These are phyloP conservation scores for Glyphotaelius pellucidus DNA, from an alignment of 2,888 invertebrate species.

Conservation along the genomic window DNA sequence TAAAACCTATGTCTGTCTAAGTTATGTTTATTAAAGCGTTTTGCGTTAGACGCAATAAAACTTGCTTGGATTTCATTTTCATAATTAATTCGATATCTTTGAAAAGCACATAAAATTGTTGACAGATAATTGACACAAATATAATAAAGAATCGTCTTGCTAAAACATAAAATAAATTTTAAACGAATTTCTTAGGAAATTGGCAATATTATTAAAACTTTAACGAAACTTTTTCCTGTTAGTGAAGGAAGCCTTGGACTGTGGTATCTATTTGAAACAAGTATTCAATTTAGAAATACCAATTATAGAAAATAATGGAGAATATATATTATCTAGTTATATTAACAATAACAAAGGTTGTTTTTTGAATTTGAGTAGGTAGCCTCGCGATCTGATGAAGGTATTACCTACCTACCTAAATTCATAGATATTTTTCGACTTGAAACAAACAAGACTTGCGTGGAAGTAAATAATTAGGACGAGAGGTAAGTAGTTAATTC, in stretches of 20 bases:
- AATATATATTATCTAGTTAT: neutral
- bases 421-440: no score
- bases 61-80: no score
- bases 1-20: no score
- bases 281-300: neutral
- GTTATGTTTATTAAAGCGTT: neutral
- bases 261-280: neutral
- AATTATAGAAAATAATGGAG: neutral
- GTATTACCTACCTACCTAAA: no score
- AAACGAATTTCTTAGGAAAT: neutral
- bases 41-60: no score
- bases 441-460: no score
- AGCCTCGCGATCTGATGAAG: no score
- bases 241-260: neutral
- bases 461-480: no score
- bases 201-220: neutral
- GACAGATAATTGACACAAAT: neutral
- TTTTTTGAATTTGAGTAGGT: neutral
- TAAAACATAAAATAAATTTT: neutral
- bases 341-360: neutral
- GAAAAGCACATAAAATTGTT: no score
- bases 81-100: no score
- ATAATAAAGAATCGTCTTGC: neutral
- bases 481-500: no score
- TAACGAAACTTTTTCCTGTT: neutral